Percentiles rank a stretch among this genome's conserved stretches.
Conservation (phyloP, 1,140 invertebrate species). For the Bombus huntii region DNA sequence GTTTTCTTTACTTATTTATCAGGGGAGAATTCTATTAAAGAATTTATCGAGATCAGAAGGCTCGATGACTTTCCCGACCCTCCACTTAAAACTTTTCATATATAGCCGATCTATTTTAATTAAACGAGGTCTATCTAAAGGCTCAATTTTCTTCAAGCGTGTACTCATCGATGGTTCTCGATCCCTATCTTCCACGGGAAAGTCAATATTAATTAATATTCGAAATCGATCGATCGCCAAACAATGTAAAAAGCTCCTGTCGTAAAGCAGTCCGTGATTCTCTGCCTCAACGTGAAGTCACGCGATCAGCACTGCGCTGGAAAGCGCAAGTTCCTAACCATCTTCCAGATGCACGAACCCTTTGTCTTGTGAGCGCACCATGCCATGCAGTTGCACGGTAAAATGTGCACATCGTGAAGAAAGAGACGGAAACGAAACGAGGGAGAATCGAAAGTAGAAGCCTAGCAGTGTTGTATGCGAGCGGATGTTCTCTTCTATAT, state of each 20-base stretch:
- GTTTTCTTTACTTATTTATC: background rate
- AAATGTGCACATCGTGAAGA: background rate
- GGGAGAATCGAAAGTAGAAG: too few relatives aligned
- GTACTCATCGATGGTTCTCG: background rate
- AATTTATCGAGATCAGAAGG: background rate
- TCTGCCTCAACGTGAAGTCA: too few relatives aligned
- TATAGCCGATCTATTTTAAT: constrained; percentile 22
- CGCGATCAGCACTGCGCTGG: background rate
- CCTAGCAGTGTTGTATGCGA: too few relatives aligned
- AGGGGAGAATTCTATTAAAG: background rate
- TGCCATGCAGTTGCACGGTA: background rate
- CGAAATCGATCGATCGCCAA: background rate
- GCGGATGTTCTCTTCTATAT: background rate
- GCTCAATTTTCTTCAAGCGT: background rate
- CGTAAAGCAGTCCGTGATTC: background rate
- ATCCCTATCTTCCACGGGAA: background rate
- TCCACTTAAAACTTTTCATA: background rate
- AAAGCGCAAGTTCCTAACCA: background rate
- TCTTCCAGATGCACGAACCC: background rate
- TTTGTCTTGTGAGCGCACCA: background rate
- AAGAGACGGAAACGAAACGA: background rate
- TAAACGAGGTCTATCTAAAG: background rate
- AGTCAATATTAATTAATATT: constrained; percentile 39
- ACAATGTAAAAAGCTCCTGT: too few relatives aligned
- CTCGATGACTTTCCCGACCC: background rate